Percentiles rank a stretch among this genome's conserved stretches.
phyloP scores from a whole-genome alignment of 2,797 vertebrate genomes.

The Pseudomugil tenellus region DNA sequence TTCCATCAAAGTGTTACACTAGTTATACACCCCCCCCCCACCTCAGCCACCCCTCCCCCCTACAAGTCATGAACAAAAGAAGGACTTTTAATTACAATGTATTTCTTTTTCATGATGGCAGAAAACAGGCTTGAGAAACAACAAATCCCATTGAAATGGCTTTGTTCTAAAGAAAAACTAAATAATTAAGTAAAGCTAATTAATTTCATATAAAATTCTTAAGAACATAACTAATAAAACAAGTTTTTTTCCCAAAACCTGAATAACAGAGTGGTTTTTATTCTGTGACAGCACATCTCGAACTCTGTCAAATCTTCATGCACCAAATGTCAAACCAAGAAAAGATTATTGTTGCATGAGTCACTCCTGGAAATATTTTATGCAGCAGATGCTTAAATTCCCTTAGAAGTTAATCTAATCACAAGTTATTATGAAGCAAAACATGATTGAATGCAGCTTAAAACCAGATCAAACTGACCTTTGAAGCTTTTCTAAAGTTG shows the following conservation, averaged over 20 bases:
- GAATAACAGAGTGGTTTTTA: not conserved
- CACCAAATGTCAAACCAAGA: not conserved
- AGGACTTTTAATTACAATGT: not conserved
- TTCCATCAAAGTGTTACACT: not conserved
- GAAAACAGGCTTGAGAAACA: not conserved
- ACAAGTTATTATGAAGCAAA: not conserved
- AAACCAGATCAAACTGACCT: slow-evolving; percentile 14
- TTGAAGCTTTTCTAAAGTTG: not conserved
- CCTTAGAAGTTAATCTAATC: not conserved
- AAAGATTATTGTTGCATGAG: not conserved
- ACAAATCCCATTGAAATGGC: not conserved
- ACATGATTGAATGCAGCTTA: slow-evolving; percentile 10
- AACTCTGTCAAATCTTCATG: not conserved
- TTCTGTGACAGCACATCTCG: not conserved
- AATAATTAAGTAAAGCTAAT: not conserved
- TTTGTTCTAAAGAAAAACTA: not conserved
- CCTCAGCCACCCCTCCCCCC: not conserved
- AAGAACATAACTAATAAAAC: not conserved
- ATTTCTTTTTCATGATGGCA: not conserved
- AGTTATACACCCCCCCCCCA: accelerated
- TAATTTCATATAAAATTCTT: not conserved
- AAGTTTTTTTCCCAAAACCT: not conserved
- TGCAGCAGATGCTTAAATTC: not conserved
- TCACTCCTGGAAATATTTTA: not conserved
- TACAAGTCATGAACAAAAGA: not conserved